Evolutionary conservation across 2,113 vertebrate species (phyloP).

Genomic region (Apteryx mantelli): DNA sequence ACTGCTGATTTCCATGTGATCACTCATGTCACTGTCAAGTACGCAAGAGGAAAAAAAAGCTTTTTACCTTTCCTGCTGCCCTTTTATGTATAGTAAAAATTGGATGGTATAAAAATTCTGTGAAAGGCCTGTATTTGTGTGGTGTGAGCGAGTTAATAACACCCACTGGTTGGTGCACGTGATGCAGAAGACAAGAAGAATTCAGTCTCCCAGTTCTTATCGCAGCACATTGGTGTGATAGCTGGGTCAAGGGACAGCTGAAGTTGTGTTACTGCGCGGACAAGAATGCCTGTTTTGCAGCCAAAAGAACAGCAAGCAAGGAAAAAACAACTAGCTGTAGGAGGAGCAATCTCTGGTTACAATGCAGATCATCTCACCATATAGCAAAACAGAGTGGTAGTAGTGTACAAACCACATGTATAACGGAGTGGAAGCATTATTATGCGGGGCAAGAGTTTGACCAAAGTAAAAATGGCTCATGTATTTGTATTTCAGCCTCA

Average conservation of each 20-base stretch:
- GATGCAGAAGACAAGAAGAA: not conserved
- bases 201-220: not conserved
- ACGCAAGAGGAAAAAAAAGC: not conserved
- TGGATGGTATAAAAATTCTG: not conserved
- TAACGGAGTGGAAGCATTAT: not conserved
- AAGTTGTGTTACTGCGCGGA: not conserved
- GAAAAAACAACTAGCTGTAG: not conserved
- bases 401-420: not conserved
- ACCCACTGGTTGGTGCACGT: not conserved
- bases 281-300: not conserved
- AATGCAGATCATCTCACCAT: not conserved
- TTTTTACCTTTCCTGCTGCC: not conserved
- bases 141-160: not conserved
- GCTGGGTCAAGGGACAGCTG: not conserved
- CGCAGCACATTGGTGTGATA: not conserved
- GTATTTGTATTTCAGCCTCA: not conserved
- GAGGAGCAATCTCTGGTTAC: not conserved
- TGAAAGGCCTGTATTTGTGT: not conserved
- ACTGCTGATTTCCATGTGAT: not conserved
- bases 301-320: not conserved
- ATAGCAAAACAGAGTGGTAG: not conserved
- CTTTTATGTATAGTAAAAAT: not conserved
- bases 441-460: not conserved
- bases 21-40: not conserved
- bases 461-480: not conserved